Conservation (phyloP, 1,140 invertebrate genomes). For the Heliconius congener region DNA sequence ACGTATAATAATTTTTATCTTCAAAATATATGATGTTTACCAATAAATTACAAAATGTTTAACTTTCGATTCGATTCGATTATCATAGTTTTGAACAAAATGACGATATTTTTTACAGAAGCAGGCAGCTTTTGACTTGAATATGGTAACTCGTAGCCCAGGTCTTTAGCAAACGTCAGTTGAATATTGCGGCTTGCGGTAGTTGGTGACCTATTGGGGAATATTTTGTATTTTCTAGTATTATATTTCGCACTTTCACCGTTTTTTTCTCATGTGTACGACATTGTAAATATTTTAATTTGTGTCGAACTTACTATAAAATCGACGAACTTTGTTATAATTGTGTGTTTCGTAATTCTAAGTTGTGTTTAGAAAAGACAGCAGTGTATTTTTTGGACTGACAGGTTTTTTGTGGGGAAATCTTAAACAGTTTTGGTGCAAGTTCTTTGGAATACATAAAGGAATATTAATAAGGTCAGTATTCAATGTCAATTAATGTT, state of each 20-base stretch:
- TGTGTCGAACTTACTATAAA: not conserved
- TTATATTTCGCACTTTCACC: conserved; percentile 64
- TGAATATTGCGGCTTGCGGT: conserved; percentile 62
- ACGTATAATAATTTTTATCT: not conserved
- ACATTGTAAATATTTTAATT: conserved; percentile 20
- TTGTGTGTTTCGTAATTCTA: conserved; percentile 2
- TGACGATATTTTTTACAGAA: not conserved
- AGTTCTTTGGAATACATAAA: conserved; percentile 44
- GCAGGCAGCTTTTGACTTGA: conserved; percentile 2
- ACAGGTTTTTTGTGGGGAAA: conserved; percentile 63
- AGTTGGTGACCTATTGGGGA: conserved; percentile 43
- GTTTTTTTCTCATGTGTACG: conserved; percentile 29
- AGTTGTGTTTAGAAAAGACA: conserved; percentile 30
- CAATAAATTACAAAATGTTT: too few relatives aligned
- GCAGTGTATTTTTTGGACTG: conserved; percentile 54
- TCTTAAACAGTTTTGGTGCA: conserved; percentile 54
- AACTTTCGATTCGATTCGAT: too few relatives aligned
- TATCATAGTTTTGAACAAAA: not conserved
- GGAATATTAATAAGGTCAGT: conserved; percentile 54
- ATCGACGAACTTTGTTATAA: not conserved
- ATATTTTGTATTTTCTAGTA: conserved; percentile 45
- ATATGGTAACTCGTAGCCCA: conserved; percentile 20
- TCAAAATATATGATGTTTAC: not conserved
- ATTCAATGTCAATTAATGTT: conserved; percentile 11
- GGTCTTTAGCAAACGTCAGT: conserved; percentile 50